Base-by-base conservation (phyloP, 2,797 vertebrate species). In the Orestias chungarensis region DNA sequence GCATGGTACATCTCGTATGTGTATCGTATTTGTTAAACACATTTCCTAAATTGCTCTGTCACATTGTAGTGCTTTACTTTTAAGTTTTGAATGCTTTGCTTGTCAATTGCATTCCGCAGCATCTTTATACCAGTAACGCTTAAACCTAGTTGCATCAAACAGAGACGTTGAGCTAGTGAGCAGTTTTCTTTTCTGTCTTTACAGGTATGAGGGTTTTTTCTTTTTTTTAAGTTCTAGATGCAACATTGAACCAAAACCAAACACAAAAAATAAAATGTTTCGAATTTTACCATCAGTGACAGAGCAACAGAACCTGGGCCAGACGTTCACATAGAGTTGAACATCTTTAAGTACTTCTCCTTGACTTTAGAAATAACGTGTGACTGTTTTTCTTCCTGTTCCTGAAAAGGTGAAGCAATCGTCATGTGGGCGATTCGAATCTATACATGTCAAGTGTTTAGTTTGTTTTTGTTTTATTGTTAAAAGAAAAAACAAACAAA, bases 221-320 rank as follows among this genome's bases (percentile, higher is more conserved):
- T n/a, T n/a, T n/a, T n/a, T n/a, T n/a, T n/a, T n/a, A n/a, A n/a
- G n/a, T n/a, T n/a, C n/a, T 76, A 31, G 38, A 77, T 70, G 70
- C 68, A 70, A 70, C 44, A 70, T 74, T 69, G 47, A 61, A 55
- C 82, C 85, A 75, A 27, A 82, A 82, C 82, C 83, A 91, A 82
- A 86, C 70, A 54, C 14, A 49, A 62, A 29, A 20, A 64, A 52
- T n/a, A n/a, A 14, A 1, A 46, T 68, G 65, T 80, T 59, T 67
- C 65, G 40, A 61, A 3, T 72, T 49, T 50, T 52, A 77, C 61
- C 29, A 47, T 61, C 14, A 83, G 67, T 79, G 78, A 42, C 68
- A 82, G 79, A 74, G 71, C 73, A 64, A 31, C 62, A 66, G 14
- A 54, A 75, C 71, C 25, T 68, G 52, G 66, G 74, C 82, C 73